phyloP scores from a whole-genome alignment of 2,888 invertebrate species.

The Lepidocyrtinus sp. region DNA sequence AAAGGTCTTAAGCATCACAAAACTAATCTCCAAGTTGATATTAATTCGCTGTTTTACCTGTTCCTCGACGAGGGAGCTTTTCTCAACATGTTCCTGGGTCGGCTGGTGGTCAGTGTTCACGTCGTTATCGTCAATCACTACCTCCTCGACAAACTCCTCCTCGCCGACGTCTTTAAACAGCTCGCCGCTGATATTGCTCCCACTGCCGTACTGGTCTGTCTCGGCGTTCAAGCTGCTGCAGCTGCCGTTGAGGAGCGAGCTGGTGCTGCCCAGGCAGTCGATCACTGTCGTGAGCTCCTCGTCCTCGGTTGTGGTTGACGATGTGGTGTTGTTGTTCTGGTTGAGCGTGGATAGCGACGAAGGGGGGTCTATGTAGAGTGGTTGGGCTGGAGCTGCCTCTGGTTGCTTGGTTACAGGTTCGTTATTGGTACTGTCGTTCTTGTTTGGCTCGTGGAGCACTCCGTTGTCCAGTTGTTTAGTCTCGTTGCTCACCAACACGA shows the following conservation, averaged over 20 bases:
- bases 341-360: slow-evolving; percentile 76
- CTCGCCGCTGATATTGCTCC: slow-evolving; percentile 15
- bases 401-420: slow-evolving; percentile 20
- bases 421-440: not conserved
- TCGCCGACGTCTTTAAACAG: slow-evolving; percentile 19
- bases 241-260: slow-evolving; percentile 22
- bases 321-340: slow-evolving; percentile 5
- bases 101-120: not conserved
- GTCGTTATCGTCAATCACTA: not conserved
- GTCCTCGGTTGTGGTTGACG: slow-evolving; percentile 8
- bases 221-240: slow-evolving; percentile 11
- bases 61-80: not conserved
- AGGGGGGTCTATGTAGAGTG: not conserved
- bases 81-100: not conserved
- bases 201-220: not conserved
- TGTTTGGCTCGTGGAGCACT: too few species aligned
- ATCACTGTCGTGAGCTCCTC: slow-evolving; percentile 26
- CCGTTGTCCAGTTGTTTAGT: too few species aligned
- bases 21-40: not conserved
- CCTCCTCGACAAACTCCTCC: slow-evolving; percentile 24
- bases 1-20: not conserved
- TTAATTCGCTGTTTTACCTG: not conserved
- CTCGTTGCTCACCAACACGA: too few species aligned
- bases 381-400: slow-evolving; percentile 68
- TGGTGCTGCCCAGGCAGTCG: slow-evolving; percentile 20